Evolutionary conservation across 2,888 invertebrate genomes (phyloP), one percentile per base, ranked within the genome.

Genomic region (Podotricha telesiphe): DNA sequence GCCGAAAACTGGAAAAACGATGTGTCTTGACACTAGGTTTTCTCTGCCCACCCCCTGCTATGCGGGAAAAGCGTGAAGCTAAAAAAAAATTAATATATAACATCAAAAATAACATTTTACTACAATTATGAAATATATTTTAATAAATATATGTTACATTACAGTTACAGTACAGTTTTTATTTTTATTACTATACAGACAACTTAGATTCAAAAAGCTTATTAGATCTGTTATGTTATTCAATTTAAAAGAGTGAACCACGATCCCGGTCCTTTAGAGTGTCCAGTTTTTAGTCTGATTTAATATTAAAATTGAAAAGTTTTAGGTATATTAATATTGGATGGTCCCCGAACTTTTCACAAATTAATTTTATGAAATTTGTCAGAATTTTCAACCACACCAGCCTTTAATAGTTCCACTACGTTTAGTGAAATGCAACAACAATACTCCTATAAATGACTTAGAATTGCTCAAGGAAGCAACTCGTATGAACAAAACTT

Each of bases 251-350:
- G 19, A 59, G 20, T 28, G 19, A 59, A 66, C 50, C 50, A 48
- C 53, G 53, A 17, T 2, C 13, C 28, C 65, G 17, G 37, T 20
- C 53, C 53, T 69, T 62, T 61, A 58, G 17, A 42, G n/a, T 59
- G 47, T 63, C 42, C 42, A 55, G 45, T 40, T 58, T 58, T 59
- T 11, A 66, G 37, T 71, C 74, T 71, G 73, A 78, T 81, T 77
- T 76, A 77, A 76, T 72, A 77, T 78, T 76, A 67, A 74, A 74
- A 70, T 74, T 72, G 69, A 72, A 69, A 73, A 67, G 42, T 50
- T 64, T 58, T 66, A 48, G 66, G 72, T 69, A 69, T 69, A 72
- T 72, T 74, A 72, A 72, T 70, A 66, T 67, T 67, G 67, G 63
- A 72, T 69, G 67, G 67, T 65, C 34, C 62, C 34, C 42, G 67